phyloP scores from a whole-genome alignment of 1,140 invertebrate genomes.

The Drosophila suzukii region DNA sequence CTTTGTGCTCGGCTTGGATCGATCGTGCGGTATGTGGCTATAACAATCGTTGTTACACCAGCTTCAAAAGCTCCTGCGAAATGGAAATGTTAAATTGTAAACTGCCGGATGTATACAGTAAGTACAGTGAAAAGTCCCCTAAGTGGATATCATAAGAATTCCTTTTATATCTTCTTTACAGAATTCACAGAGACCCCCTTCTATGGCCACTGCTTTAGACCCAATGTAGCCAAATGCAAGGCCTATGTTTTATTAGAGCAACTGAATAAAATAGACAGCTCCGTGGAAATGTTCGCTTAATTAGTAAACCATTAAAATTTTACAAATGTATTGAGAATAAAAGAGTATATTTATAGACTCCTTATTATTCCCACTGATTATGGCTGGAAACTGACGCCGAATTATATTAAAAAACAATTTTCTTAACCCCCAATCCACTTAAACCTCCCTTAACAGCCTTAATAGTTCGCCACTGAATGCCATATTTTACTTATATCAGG shows the following conservation, averaged over 20 bases:
- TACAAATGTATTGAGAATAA: background rate
- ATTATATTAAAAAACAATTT: background rate
- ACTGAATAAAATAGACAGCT: background rate
- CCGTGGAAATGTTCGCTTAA: conserved; percentile 9
- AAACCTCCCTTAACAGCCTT: background rate
- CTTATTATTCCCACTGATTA: background rate
- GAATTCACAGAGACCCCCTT: background rate
- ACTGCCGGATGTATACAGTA: background rate
- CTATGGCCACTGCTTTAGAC: background rate
- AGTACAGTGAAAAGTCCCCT: background rate
- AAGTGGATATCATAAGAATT: no score
- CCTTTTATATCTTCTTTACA: background rate
- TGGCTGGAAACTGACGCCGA: background rate
- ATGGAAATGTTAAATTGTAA: conserved; percentile 17
- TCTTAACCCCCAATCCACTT: background rate
- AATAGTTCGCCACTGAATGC: background rate
- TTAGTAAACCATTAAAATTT: background rate
- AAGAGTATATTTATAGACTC: background rate
- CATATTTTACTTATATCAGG: conserved; percentile 15
- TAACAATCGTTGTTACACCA: conserved; percentile 2
- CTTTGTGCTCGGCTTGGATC: background rate
- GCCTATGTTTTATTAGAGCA: background rate
- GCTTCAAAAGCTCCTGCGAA: conserved; percentile 9
- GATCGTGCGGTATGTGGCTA: conserved; percentile 9
- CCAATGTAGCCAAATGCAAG: background rate